A percentile compares a stretch with the other conserved stretches of the same genome.
Conservation (phyloP, 2,888 invertebrate species). For the Branchellion lobata region DNA sequence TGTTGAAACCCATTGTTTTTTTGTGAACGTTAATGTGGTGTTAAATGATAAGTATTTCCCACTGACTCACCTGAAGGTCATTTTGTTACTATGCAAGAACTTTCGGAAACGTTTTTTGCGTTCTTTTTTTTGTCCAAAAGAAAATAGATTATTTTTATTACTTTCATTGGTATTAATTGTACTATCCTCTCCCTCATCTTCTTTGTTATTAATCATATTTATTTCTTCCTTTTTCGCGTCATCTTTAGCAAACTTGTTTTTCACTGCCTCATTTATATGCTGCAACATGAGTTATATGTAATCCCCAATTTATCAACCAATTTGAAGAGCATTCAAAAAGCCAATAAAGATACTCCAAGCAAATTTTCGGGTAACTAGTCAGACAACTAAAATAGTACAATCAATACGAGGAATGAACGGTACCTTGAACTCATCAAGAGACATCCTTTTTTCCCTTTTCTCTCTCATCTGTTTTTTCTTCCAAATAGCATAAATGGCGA, state of each 20-base stretch:
- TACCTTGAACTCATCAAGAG: slow-evolving; percentile 5
- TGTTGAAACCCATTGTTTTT: no score
- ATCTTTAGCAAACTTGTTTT: not conserved
- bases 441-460: not conserved
- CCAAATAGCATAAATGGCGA: not conserved
- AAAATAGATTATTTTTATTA: not conserved
- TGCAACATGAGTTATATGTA: no score
- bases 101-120: no score
- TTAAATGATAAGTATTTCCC: no score
- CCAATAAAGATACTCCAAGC: no score
- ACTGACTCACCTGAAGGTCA: no score
- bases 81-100: no score
- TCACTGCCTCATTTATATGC: not conserved
- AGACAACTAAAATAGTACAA: not conserved
- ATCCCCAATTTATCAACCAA: no score
- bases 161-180: not conserved
- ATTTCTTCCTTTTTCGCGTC: not conserved
- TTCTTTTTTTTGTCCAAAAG: no score
- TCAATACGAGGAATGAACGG: not conserved
- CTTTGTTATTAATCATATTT: not conserved
- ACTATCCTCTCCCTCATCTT: not conserved
- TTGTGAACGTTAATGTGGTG: no score
- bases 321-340: not conserved
- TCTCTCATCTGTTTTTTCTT: not conserved
- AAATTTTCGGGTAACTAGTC: no score